Evolutionary conservation across 2,797 vertebrate genomes (phyloP), one percentile per base, ranked within the genome.

Genomic region (Brotula barbata): DNA sequence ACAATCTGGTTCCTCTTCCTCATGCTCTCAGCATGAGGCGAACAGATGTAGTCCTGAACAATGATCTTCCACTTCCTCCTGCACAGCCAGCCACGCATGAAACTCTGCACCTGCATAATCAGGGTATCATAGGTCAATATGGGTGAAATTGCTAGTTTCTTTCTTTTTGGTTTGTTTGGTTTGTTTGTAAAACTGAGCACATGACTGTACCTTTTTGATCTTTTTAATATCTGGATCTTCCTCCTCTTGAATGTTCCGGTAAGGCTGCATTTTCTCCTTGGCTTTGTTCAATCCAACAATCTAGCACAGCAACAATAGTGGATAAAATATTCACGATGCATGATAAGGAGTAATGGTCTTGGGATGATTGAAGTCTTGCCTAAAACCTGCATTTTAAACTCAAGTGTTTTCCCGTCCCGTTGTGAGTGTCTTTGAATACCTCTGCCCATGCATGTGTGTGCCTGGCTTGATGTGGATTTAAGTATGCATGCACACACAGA

Each of bases 211-310:
- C 96, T 99, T 99, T 88, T 98, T 99, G 65, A 99, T 99, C 88
- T 99, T 99, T 89, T 98, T 99, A 57, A 99, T 99, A 74, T 99
- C 97, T 3, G 96, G 97, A 73, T 99, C 94, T 53, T 99, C 97
- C 1, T 94, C 94, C 75, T 97, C 95, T 50, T 95, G 94, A 80
- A 90, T 88, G 62, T 93, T 89, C 43, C 96, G 97, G 81, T 97
- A 97, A 34, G 96, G 96, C 40, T 95, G 81, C 95, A 99, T 98
- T 64, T 95, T 92, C 88, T 98, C 96, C 91, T 97, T 99, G 42
- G 96, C 98, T 92, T 97, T 99, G 90, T 98, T 98, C 73, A 99
- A 92, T 44, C 96, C 96, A 36, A 97, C 48, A 79, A 99, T 99
- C 97, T 99, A 70, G 37, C 16, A 69, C 37, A 43, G 75, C 47